Evolutionary conservation across 2,797 vertebrate species (phyloP).

Genomic region (Psittacula derbiana): DNA sequence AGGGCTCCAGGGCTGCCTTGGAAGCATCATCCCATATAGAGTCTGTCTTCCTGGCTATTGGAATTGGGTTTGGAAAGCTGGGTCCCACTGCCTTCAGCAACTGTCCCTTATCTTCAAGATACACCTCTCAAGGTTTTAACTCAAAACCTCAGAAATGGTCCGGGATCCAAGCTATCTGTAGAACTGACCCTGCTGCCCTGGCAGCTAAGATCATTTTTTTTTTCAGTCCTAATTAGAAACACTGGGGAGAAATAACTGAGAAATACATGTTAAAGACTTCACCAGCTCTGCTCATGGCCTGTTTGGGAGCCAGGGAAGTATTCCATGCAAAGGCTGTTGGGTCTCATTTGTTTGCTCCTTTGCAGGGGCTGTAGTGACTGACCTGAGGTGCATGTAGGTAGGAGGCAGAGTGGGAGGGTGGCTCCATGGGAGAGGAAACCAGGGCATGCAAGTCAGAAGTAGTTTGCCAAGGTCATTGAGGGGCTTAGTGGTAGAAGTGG

Average conservation of each 20-base stretch:
- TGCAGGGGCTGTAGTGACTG: background rate
- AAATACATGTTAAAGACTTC: background rate
- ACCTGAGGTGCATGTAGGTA: accelerated
- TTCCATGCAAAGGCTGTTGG: background rate
- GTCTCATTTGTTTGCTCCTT: background rate
- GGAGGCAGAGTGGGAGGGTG: background rate
- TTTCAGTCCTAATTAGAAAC: background rate
- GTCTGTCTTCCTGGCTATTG: background rate
- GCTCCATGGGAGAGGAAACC: background rate
- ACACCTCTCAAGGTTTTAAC: background rate
- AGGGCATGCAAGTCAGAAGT: background rate
- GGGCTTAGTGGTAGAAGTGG: background rate
- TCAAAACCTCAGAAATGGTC: background rate
- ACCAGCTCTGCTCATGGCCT: background rate
- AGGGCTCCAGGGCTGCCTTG: background rate
- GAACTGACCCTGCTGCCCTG: background rate
- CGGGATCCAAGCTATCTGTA: background rate
- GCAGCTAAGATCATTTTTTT: background rate
- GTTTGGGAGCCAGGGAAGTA: background rate
- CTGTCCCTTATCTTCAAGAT: background rate
- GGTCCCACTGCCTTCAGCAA: background rate
- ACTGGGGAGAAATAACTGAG: background rate
- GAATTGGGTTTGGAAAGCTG: background rate
- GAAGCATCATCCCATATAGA: background rate
- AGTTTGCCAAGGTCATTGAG: background rate